These are phyloP conservation scores for Pangasius djambal DNA, from an alignment of 2,797 vertebrate species.

Conservation along the genomic window DNA sequence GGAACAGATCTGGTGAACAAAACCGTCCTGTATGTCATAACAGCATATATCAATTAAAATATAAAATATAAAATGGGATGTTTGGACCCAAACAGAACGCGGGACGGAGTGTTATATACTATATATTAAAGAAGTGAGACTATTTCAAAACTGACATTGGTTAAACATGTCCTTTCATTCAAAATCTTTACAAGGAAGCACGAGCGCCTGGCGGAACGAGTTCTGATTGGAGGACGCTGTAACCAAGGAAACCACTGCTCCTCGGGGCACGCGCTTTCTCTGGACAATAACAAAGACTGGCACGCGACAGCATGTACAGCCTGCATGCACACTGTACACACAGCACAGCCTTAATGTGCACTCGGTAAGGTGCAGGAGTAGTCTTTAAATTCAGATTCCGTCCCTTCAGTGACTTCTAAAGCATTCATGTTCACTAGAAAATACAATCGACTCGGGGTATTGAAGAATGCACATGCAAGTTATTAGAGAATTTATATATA, in stretches of 20 bases:
- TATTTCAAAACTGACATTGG: background rate
- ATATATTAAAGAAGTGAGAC: too few relatives aligned
- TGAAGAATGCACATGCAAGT: too few relatives aligned
- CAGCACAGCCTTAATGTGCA: background rate
- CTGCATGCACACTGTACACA: background rate
- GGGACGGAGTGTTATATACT: too few relatives aligned
- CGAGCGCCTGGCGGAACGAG: background rate
- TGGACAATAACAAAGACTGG: conserved; percentile 1
- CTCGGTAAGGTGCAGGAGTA: background rate
- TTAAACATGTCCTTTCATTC: background rate
- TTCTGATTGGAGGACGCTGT: conserved; percentile 23
- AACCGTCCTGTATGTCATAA: background rate
- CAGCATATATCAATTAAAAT: too few relatives aligned
- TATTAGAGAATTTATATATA: too few relatives aligned
- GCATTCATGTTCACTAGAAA: background rate
- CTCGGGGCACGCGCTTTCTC: background rate
- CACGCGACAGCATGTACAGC: background rate
- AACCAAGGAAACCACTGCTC: background rate
- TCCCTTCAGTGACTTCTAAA: background rate
- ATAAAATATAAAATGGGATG: too few relatives aligned
- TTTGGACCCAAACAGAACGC: too few relatives aligned
- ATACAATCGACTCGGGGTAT: background rate
- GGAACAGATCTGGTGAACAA: background rate
- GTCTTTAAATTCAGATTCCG: background rate
- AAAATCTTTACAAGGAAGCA: background rate